A percentile compares a stretch with the other conserved stretches of the same genome.
These are phyloP conservation scores for Montipora cactus DNA, from an alignment of 64 coral and sea anemone genomes.

Conservation along the genomic window DNA sequence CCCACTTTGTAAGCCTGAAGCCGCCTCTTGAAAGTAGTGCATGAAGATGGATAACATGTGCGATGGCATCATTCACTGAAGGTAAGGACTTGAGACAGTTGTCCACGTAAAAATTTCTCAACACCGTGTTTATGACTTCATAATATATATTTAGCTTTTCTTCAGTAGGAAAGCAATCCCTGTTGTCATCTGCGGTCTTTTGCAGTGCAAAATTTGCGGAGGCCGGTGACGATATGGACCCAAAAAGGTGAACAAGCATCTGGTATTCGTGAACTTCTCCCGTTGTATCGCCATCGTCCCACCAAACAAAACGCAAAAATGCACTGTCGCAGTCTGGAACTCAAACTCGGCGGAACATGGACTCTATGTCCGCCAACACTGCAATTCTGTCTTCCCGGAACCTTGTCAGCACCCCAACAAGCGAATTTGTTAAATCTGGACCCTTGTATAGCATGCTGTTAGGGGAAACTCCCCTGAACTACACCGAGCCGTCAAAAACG, in stretches of 20 bases:
- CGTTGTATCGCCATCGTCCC: neutral
- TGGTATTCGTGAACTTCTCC: neutral
- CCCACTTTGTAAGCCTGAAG: constrained; percentile 27
- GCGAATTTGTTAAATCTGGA: constrained; percentile 24
- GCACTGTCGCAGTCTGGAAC: neutral
- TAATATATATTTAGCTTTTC: too few relatives aligned
- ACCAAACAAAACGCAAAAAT: neutral
- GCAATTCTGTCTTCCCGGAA: constrained; percentile 35
- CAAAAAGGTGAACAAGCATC: neutral
- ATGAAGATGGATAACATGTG: neutral
- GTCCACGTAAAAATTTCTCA: constrained; percentile 39
- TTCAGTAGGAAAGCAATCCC: neutral
- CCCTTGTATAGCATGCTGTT: constrained; percentile 11
- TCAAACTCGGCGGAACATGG: neutral
- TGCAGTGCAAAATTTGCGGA: constrained; percentile 10
- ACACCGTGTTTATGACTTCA: neutral
- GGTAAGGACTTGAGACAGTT: constrained; percentile 30
- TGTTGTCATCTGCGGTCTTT: constrained; percentile 24
- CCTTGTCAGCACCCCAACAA: constrained; percentile 21
- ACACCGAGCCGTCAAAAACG: neutral
- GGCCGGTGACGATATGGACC: neutral
- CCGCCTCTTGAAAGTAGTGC: neutral
- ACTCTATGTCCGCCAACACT: neutral
- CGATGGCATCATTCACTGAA: neutral
- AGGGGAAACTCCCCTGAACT: constrained; percentile 1